Evolutionary conservation across 2,797 vertebrate species (phyloP), one percentile per base, ranked within the genome.

Genomic region (Microctenopoma steveboyesi): DNA sequence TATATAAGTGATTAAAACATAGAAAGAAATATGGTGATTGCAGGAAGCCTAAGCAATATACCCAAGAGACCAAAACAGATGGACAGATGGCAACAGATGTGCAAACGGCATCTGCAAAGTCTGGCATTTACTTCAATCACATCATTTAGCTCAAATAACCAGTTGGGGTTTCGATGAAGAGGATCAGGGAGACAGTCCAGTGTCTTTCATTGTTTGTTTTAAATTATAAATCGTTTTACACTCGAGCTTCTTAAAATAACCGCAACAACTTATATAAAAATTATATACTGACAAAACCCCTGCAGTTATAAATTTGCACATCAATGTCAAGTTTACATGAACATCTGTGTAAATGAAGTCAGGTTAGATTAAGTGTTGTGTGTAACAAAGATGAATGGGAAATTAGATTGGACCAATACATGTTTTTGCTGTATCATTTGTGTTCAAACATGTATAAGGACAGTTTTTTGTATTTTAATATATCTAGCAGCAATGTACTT

Each of bases 71-170:
- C 59, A 59, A 63, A 65, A 78, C 60, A 79, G 60, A 72, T 10
- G 53, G 64, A 64, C 72, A 86, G 78, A 82, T 64, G 53, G 75
- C 4, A 5, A 49, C 61, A 73, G 67, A 79, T 72, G 72, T 72
- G 18, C 54, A 69, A 63, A 74, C 37, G 70, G 57, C 57, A 53
- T 60, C 55, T 57, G 43, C 4, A 12, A 76, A 78, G 55, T 68
- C 62, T 79, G 72, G 61, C 56, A 49, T 25, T 35, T 22, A 62
- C 63, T 67, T 80, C 46, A 69, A 53, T 68, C 49, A 30, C 18
- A 73, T 67, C 25, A 13, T 64, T 58, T 63, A 58, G 56, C 53
- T 61, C 47, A 46, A 48, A 70, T 46, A 10, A 55, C 18, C 47
- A 64, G 33, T 22, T 37, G 27, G 12, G 53, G 18, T 14, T 46